Percentiles rank a stretch among this genome's conserved stretches.
phyloP scores from a whole-genome alignment of 2,797 vertebrate species.

The Vultur gryphus region DNA sequence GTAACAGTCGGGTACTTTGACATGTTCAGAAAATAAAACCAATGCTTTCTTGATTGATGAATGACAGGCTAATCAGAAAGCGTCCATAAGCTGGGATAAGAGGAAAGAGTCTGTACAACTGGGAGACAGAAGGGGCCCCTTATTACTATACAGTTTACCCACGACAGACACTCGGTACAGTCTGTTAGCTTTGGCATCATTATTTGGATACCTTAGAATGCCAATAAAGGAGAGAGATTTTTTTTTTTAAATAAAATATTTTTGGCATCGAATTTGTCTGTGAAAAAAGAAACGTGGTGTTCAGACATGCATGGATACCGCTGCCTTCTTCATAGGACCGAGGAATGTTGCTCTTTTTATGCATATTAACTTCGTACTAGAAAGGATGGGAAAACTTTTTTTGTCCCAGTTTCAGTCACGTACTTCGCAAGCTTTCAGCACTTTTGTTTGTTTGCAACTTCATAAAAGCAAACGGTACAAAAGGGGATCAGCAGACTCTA shows the following conservation, averaged over 20 bases:
- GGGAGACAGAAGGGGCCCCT: neutral
- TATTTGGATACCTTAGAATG: neutral
- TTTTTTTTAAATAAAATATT: neutral
- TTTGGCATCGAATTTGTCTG: neutral
- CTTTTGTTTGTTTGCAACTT: neutral
- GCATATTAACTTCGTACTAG: neutral
- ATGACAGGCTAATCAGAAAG: neutral
- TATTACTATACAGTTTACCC: neutral
- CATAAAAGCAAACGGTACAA: neutral
- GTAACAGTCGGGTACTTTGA: neutral
- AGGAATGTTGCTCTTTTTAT: neutral
- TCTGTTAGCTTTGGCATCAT: slow-evolving; percentile 38
- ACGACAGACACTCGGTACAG: neutral
- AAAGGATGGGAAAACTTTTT: neutral
- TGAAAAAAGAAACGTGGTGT: neutral
- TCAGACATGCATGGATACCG: neutral
- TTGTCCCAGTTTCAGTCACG: neutral
- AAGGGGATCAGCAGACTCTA: neutral
- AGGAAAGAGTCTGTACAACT: neutral
- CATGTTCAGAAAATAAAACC: neutral
- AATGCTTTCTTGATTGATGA: neutral
- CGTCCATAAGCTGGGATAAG: neutral
- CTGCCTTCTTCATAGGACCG: neutral
- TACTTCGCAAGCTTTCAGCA: neutral
- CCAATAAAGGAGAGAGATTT: neutral